Evolutionary conservation across 2,888 invertebrate genomes (phyloP).

Genomic region (Caradrina kadenii): DNA sequence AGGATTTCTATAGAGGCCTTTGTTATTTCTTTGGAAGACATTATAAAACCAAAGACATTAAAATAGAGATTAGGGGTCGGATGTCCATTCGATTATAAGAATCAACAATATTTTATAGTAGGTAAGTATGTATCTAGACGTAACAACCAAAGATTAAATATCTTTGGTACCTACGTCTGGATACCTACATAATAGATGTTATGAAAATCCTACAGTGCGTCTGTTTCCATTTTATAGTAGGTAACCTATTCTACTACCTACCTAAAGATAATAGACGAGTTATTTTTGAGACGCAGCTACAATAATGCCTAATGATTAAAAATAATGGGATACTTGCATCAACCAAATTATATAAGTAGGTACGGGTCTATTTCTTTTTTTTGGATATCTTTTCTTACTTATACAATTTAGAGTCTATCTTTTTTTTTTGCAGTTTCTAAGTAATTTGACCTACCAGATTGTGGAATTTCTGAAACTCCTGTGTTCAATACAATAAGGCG

Average conservation of each 20-base stretch:
- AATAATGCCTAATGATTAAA: too few relatives aligned
- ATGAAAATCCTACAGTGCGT: too few relatives aligned
- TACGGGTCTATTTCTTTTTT: too few relatives aligned
- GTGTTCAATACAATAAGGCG: conserved; percentile 66
- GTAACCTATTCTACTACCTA: too few relatives aligned
- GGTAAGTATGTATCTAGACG: too few relatives aligned
- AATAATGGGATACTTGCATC: background rate
- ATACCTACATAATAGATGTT: too few relatives aligned
- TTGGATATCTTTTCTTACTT: background rate
- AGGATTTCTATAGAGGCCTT: conserved; percentile 70
- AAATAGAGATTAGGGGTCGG: conserved; percentile 75
- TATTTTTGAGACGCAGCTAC: too few relatives aligned
- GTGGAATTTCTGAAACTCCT: conserved; percentile 72
- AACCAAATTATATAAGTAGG: too few relatives aligned
- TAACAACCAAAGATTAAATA: too few relatives aligned
- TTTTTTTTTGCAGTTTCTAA: conserved; percentile 42
- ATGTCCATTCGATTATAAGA: conserved; percentile 72
- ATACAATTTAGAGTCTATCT: background rate
- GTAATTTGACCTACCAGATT: conserved; percentile 58
- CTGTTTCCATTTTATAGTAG: too few relatives aligned
- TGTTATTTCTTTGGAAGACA: conserved; percentile 71
- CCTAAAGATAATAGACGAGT: too few relatives aligned
- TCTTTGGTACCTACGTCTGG: too few relatives aligned
- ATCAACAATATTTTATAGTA: background rate
- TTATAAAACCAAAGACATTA: conserved; percentile 75